These are phyloP conservation scores for Stegophylla sp. DNA, from an alignment of 2,888 invertebrate species.

Conservation along the genomic window DNA sequence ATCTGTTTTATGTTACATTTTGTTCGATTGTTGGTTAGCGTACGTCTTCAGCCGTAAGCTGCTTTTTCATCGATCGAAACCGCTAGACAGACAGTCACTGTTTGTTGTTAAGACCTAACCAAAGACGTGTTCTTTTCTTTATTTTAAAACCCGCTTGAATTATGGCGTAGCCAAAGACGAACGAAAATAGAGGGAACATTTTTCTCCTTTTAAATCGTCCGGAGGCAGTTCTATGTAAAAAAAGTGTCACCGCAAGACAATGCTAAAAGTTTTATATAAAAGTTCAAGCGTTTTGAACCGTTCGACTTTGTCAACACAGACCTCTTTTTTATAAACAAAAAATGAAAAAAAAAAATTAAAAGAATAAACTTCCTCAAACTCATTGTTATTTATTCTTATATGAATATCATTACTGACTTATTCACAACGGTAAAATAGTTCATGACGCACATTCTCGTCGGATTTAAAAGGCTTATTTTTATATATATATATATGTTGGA, in stretches of 20 bases:
- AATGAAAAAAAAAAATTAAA: conserved; percentile 26
- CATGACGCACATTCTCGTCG: background rate
- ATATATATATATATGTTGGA: background rate
- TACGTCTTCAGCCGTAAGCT: background rate
- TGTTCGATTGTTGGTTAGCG: conserved; percentile 15
- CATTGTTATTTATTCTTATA: conserved; percentile 44
- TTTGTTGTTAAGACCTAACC: conserved; percentile 29
- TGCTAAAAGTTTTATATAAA: conserved; percentile 50
- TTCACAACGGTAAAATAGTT: background rate
- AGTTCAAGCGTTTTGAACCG: conserved; percentile 53
- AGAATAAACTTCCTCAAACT: conserved; percentile 27
- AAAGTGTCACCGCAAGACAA: conserved; percentile 56
- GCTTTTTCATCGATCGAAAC: conserved; percentile 15
- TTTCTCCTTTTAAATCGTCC: conserved; percentile 35
- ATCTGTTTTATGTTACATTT: background rate
- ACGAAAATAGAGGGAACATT: conserved; percentile 14
- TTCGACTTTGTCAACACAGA: conserved; percentile 47
- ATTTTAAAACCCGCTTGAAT: conserved; percentile 26
- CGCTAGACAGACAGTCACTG: conserved; percentile 7
- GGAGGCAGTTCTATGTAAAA: conserved; percentile 45
- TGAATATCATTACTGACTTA: conserved; percentile 48
- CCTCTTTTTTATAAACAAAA: conserved; percentile 40
- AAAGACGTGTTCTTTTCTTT: conserved; percentile 23
- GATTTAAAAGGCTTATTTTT: conserved; percentile 38
- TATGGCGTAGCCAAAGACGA: conserved; percentile 8